Evolutionary conservation across 2,797 vertebrate genomes (phyloP), one percentile per base, ranked within the genome.

Genomic region (Myripristis jacobus): DNA sequence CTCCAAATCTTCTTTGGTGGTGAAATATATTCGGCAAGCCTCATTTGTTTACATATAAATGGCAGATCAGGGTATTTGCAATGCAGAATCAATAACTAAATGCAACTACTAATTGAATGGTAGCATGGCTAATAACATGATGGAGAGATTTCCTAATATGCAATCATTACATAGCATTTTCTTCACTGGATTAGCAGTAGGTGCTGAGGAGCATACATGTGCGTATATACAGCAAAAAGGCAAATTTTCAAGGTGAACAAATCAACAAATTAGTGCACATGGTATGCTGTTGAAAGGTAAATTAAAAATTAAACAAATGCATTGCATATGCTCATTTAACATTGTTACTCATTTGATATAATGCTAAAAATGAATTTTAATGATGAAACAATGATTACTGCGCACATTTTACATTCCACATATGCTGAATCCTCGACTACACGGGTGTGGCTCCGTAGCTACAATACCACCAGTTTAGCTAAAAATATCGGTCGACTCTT

Each of bases 11-110:
- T 67, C 22, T 54, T 25, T 13, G 2, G 15, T 13, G n/a, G 60
- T 71, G 29, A 52, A 61, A 75, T 44, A 24, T 61, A 68, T 79
- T 76, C 29, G 31, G 2, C 19, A 5, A 29, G 36, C 8, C 11
- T 19, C 25, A 25, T 75, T 86, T 85, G 54, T 87, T 87, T 69
- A 71, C 62, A 82, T 81, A 44, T 59, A 77, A 78, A 77, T 66
- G 63, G n/a, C 24, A 22, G 74, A 43, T 73, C 64, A 54, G 52
- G n/a, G 10, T 62, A 65, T 84, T 80, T 76, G 64, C 66, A 55
- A 63, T 81, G 61, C 0, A 0, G 71, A 83, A 81, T 88, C 73
- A 71, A 81, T 78, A 73, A 81, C 84, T 80, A 74, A 81, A 83
- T 79, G 57, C 54, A 63, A 72, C 66, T 53, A 70, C 62, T 88